Base-by-base conservation (phyloP, 1,140 invertebrate species). In the Reticulitermes speratus region DNA sequence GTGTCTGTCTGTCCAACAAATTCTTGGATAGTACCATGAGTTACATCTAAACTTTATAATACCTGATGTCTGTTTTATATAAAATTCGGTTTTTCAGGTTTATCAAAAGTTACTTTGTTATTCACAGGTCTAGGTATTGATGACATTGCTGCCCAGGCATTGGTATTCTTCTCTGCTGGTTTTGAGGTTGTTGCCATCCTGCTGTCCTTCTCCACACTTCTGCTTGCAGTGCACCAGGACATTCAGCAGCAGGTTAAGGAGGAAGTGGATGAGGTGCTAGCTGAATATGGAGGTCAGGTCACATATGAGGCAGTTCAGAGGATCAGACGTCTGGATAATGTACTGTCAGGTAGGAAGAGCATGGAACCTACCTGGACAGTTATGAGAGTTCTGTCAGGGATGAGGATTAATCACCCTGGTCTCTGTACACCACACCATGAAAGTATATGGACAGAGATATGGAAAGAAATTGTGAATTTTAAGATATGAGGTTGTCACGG, bases 151-250 rank as follows among this genome's bases (percentile, higher is more conserved):
- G 82, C 86, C 32, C 86, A 86, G 44, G 82, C 82, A 52, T 25
- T 86, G 21, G 82, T 86, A 7, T 86, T 86, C 82, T 86, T 86
- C 82, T 23, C 83, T 19, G 86, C 86, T 86, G 92, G 92, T 1
- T 93, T 91, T 87, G 92, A 92, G 45, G 92, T 91, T 0, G 90
- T 90, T 0, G 89, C 92, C 6, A 91, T 88, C 0, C 89, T 91
- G 3, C 85, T 94, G 12, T 87, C 89, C 11, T 92, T 91, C 86
- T 86, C 90, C 9, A 86, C 90, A 5, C 92, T 92, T 87, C 88
- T 90, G 83, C 88, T 94, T 65, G 92, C 92, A 9, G 83, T 89
- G 21, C 89, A 93, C 88, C 91, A 90, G 9, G 90, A 92, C 21
- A 87, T 90, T n/a, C 93, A 94, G 87, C 88, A 93, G 11, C 89